These are phyloP conservation scores for Melipona beecheii DNA, from an alignment of 2,888 invertebrate genomes.

Conservation along the genomic window DNA sequence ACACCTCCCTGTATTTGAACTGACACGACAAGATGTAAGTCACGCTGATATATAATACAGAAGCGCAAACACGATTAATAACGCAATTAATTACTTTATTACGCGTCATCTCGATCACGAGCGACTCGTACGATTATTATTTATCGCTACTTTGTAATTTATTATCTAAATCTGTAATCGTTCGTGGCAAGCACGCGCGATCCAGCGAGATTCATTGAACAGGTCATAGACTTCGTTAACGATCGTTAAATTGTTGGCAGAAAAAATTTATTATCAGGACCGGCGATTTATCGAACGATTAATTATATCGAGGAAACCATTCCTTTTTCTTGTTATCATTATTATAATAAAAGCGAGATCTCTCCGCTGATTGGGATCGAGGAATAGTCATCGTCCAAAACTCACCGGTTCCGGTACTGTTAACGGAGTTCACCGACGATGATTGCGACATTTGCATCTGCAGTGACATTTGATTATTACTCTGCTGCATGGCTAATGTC, in stretches of 20 bases:
- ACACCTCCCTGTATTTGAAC: no score
- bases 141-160: neutral
- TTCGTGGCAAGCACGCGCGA: neutral
- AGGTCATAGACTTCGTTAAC: neutral
- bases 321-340: neutral
- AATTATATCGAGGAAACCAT: neutral
- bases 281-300: neutral
- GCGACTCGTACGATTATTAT: neutral
- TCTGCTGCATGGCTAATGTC: slow-evolving; percentile 84
- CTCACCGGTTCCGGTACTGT: slow-evolving; percentile 82
- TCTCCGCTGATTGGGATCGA: neutral
- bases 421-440: slow-evolving; percentile 81
- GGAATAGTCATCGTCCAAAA: slow-evolving; percentile 16
- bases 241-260: neutral
- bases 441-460: slow-evolving; percentile 84
- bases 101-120: neutral
- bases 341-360: neutral
- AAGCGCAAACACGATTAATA: neutral
- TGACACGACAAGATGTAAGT: neutral
- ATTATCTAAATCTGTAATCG: neutral
- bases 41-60: no score
- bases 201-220: neutral
- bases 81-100: neutral
- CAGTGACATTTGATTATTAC: slow-evolving; percentile 86
- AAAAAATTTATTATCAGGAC: neutral